Evolutionary conservation across 2,888 invertebrate species (phyloP).

Genomic region (Poecilobothrus nobilitatus): DNA sequence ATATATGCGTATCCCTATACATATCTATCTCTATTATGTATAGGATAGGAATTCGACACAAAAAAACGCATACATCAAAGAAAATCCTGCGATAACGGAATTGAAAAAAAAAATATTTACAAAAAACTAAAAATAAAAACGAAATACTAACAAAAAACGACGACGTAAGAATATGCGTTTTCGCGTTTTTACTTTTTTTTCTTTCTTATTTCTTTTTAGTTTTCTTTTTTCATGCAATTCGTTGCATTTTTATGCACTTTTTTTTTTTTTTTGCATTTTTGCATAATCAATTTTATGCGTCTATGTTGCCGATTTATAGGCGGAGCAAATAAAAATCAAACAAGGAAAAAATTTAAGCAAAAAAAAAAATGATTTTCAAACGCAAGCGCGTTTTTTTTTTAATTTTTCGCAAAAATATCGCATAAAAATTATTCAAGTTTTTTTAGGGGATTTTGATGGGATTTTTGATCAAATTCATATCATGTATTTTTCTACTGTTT

Average conservation of each 20-base stretch:
- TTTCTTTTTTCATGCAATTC: background rate
- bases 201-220: background rate
- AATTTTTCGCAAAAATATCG: background rate
- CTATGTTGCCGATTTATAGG: constrained; percentile 9
- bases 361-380: background rate
- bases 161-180: constrained; percentile 8
- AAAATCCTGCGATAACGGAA: background rate
- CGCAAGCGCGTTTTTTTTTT: constrained; percentile 11
- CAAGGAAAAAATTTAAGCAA: background rate
- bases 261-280: constrained; percentile 5
- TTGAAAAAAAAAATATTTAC: background rate
- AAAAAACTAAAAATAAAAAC: background rate
- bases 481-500: too few species aligned
- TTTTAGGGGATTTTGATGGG: too few species aligned
- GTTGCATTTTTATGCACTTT: background rate
- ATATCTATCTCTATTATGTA: too few species aligned
- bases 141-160: background rate
- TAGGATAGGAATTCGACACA: background rate
- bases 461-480: too few species aligned
- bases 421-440: background rate
- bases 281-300: constrained; percentile 13
- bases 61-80: background rate
- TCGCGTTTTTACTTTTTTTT: constrained; percentile 1
- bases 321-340: constrained; percentile 8
- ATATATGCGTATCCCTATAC: too few species aligned